These are phyloP conservation scores for Istiophorus platypterus DNA, from an alignment of 2,113 vertebrate species.

Conservation along the genomic window DNA sequence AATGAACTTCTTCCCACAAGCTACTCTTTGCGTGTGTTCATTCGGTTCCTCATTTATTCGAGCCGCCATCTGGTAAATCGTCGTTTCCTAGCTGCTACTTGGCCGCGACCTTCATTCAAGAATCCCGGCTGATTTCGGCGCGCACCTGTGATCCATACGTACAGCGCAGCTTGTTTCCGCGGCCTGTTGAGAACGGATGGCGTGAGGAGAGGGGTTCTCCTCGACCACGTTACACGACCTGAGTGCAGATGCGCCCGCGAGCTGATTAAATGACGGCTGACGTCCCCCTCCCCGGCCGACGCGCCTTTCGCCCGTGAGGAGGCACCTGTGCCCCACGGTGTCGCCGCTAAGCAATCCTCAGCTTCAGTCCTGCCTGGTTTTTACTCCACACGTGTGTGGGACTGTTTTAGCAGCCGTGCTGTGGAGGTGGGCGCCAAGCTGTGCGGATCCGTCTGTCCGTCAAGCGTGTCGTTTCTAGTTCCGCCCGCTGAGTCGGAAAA, in stretches of 20 bases:
- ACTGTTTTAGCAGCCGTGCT: conserved; percentile 15
- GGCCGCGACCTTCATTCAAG: conserved; percentile 50
- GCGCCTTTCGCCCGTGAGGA: conserved; percentile 44
- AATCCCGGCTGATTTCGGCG: conserved; percentile 52
- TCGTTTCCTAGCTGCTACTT: conserved; percentile 22
- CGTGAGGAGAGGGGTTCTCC: conserved; percentile 41
- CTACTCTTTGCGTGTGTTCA: conserved; percentile 26
- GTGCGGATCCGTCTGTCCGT: conserved; percentile 19
- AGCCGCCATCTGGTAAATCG: conserved; percentile 63
- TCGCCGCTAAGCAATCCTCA: conserved; percentile 35
- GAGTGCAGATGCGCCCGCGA: conserved; percentile 65
- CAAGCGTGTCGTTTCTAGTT: not conserved
- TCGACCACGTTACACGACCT: conserved; percentile 61
- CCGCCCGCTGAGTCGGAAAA: too few species aligned
- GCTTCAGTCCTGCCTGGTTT: conserved; percentile 17
- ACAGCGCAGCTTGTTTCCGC: conserved; percentile 32
- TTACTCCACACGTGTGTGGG: not conserved
- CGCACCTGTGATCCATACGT: conserved; percentile 65
- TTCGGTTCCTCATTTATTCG: conserved; percentile 46
- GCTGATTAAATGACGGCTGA: conserved; percentile 75
- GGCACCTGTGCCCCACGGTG: conserved; percentile 47
- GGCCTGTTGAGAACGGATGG: conserved; percentile 58
- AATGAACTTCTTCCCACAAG: conserved; percentile 5
- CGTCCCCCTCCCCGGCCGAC: conserved; percentile 50
- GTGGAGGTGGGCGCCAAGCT: not conserved